Evolutionary conservation across 2,113 vertebrate genomes (phyloP), one percentile per base, ranked within the genome.

Genomic region (Ivindomyrus marchei): DNA sequence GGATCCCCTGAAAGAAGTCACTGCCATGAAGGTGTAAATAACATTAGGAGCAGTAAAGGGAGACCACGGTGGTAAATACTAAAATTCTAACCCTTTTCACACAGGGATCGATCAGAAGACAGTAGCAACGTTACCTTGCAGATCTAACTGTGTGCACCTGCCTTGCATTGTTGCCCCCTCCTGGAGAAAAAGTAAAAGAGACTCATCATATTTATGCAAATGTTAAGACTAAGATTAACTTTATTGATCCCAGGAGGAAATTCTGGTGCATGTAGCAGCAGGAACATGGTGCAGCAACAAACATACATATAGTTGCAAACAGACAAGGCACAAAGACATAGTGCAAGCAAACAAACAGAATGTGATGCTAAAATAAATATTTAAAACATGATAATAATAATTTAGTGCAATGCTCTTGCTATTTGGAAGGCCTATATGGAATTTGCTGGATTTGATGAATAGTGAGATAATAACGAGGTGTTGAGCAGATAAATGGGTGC

Each of bases 121-220:
- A 84, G 45, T n/a, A 85, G 9, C 80, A 84, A 47, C 9, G 4
- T 87, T 87, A 87, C 85, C 85, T 53, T 87, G 85, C 50, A 87
- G 50, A 87, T 87, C 85, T 27, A 87, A 36, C 49, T 52, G 85
- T 53, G 8, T 0, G 31, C n/a, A 31, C 27, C 47, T 52, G 85
- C 49, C 49, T 15, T 47, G n/a, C 27, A 49, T 3, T 87, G 50
- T 36, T 4, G 85, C 49, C 50, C 49, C 85, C 85, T 87, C 49
- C 85, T 87, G 85, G 85, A 39, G 24, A 36, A 47, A 87, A 39
- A 52, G 3, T 11, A 31, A 52, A 50, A 47, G 45, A 47, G 17
- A 10, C 83, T 47, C 83, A 85, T 46, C 21, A 85, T 47, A 47
- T 47, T 85, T 13, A 85, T n/a, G n/a, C 83, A 85, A 47, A 70